phyloP scores from a whole-genome alignment of 1,140 invertebrate genomes.

The Drosophila santomea region DNA sequence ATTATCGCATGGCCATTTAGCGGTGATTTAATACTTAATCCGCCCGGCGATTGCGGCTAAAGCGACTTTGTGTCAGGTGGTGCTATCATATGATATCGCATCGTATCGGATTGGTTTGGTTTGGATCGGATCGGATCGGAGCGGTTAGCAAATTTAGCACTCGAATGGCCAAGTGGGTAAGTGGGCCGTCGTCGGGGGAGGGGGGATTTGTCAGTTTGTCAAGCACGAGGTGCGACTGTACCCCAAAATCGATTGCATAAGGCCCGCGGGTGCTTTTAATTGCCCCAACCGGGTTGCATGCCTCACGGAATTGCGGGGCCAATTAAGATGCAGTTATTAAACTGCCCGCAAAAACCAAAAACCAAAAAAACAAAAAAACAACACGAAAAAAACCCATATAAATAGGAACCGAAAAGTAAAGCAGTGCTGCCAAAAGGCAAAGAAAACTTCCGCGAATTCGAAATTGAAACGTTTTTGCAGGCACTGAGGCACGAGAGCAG shows the following conservation, averaged over 20 bases:
- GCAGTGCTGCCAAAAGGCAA: slow-evolving; percentile 16
- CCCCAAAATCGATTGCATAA: slow-evolving; percentile 49
- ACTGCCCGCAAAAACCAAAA: slow-evolving; percentile 28
- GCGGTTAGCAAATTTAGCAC: slow-evolving; percentile 38
- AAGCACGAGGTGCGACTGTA: slow-evolving; percentile 47
- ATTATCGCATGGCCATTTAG: slow-evolving; percentile 15
- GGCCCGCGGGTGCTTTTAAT: slow-evolving; percentile 40
- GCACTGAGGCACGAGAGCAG: slow-evolving; percentile 78
- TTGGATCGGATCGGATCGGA: not conserved
- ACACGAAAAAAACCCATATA: not conserved
- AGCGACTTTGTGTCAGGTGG: slow-evolving; percentile 4
- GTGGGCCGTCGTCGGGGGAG: slow-evolving; percentile 18
- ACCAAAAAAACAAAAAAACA: slow-evolving; percentile 14
- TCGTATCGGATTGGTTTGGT: not conserved
- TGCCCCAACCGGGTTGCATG: slow-evolving; percentile 49
- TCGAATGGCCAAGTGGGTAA: slow-evolving; percentile 37
- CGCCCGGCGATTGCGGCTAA: slow-evolving; percentile 12
- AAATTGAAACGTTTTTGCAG: slow-evolving; percentile 78
- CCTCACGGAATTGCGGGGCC: slow-evolving; percentile 50
- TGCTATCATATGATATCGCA: not conserved
- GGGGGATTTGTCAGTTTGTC: slow-evolving; percentile 29
- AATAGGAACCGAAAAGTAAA: slow-evolving; percentile 7
- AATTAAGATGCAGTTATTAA: slow-evolving; percentile 55
- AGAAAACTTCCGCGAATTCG: slow-evolving; percentile 47
- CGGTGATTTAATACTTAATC: slow-evolving; percentile 17